Base-by-base conservation (phyloP, 2,888 invertebrate species). In the Pachycephus smyrnensis region DNA sequence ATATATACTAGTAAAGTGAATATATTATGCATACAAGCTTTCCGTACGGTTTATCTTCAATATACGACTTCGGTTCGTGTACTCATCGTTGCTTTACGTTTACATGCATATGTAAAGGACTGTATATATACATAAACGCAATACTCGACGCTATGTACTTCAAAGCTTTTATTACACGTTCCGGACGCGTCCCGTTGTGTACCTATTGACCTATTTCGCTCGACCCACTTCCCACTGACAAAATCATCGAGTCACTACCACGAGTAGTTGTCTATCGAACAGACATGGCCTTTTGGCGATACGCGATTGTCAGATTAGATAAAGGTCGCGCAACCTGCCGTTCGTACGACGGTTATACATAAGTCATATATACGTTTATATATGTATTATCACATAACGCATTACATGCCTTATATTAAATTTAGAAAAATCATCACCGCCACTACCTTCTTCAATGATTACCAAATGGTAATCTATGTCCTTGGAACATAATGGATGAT, bases 141-240 rank as follows among this genome's bases (percentile, higher is more conserved):
- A 23, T 55, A 6, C 55, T 23, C 55, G 23, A 23, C 55, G 23
- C 55, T 55, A 55, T 55, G 55, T 55, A 55, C 55, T 23, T 55
- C 55, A 23, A 55, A 1, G 23, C 55, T 55, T 37, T 55, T 55
- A 55, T 23, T 55, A 55, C 55, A 23, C 23, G 23, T 55, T 9
- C 55, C 23, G 23, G 55, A 55, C 55, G 55, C 55, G 31, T 71
- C 32, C 31, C 71, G 71, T 33, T 33, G 12, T 71, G 23, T 33
- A 31, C 71, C 32, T 71, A 71, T 71, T 71, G 71, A 71, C 71
- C 71, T 71, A 71, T 71, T 71, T 71, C 71, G 71, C 71, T 33
- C 32, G 71, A 71, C 71, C 71, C 15, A 71, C 12, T 71, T 71
- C 32, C 32, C 71, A 23, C 31, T 71, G 33, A 71, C 71, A 71